Evolutionary conservation across 35 echinoderm and acorn worm species (phyloP).

Genomic region (Amphiura filiformis): DNA sequence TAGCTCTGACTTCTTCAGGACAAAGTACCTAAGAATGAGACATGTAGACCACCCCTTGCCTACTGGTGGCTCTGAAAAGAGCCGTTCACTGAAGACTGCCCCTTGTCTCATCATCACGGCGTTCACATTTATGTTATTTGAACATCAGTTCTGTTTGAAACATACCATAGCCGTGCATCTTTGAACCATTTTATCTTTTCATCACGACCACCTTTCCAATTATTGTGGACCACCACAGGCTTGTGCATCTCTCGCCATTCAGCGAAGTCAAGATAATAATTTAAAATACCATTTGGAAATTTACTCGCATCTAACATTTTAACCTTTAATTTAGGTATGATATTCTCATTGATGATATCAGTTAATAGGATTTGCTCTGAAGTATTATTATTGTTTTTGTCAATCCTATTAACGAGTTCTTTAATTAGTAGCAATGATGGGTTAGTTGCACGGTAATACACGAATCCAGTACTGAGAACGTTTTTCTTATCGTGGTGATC

Average conservation of each 20-base stretch:
- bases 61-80: no score
- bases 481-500: conserved; percentile 40
- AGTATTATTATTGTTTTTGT: conserved; percentile 37
- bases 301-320: conserved; percentile 44
- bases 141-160: neutral
- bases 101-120: no score
- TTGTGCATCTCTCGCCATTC: conserved; percentile 4
- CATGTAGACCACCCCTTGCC: no score
- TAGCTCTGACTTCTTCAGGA: no score
- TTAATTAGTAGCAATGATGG: conserved; percentile 34
- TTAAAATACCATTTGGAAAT: conserved; percentile 80
- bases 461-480: conserved; percentile 65
- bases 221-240: conserved; percentile 73
- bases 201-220: conserved; percentile 61
- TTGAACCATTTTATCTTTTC: conserved; percentile 62
- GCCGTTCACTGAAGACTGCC: no score
- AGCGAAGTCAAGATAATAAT: neutral
- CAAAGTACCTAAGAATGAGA: no score
- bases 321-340: conserved; percentile 12
- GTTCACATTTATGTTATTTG: no score
- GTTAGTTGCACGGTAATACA: conserved; percentile 64
- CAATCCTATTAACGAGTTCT: conserved; percentile 32
- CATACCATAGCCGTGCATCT: neutral
- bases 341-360: conserved; percentile 29
- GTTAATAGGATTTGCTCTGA: conserved; percentile 70